These are phyloP conservation scores for Arbacia lixula DNA, from an alignment of 53 echinoderm and acorn worm genomes.

Conservation along the genomic window DNA sequence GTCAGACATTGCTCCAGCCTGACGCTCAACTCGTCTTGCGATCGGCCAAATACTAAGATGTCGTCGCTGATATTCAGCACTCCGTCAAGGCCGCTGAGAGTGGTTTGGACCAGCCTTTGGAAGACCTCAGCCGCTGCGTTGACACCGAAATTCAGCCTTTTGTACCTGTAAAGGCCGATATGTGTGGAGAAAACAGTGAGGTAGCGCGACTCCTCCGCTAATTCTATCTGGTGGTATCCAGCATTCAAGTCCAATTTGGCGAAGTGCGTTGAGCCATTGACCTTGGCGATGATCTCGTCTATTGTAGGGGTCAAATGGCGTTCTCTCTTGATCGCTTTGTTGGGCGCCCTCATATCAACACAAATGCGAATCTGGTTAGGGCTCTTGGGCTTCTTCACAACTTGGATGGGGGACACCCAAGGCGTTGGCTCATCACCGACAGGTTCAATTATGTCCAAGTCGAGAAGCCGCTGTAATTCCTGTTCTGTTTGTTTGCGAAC, in stretches of 20 bases:
- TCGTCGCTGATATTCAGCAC: too few species aligned
- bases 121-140: constrained; percentile 71
- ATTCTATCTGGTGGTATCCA: constrained; percentile 66
- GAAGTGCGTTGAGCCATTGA: constrained; percentile 62
- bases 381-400: constrained; percentile 60
- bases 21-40: too few species aligned
- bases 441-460: constrained; percentile 73
- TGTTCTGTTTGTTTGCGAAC: constrained; percentile 58
- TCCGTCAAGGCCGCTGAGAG: constrained; percentile 60
- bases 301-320: constrained; percentile 64
- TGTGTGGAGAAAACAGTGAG: constrained; percentile 79
- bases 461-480: constrained; percentile 54
- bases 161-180: constrained; percentile 61
- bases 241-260: constrained; percentile 62
- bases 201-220: constrained; percentile 45
- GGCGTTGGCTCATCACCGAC: constrained; percentile 62
- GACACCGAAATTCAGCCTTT: constrained; percentile 73
- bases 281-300: constrained; percentile 60
- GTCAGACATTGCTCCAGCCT: too few species aligned
- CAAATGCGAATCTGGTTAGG: constrained; percentile 35
- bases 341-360: constrained; percentile 60
- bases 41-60: too few species aligned
- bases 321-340: constrained; percentile 64
- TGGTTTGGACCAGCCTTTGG: constrained; percentile 65
- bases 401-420: constrained; percentile 69